Conservation (phyloP, 2,113 vertebrate species). For the Nesogale talazaci region DNA sequence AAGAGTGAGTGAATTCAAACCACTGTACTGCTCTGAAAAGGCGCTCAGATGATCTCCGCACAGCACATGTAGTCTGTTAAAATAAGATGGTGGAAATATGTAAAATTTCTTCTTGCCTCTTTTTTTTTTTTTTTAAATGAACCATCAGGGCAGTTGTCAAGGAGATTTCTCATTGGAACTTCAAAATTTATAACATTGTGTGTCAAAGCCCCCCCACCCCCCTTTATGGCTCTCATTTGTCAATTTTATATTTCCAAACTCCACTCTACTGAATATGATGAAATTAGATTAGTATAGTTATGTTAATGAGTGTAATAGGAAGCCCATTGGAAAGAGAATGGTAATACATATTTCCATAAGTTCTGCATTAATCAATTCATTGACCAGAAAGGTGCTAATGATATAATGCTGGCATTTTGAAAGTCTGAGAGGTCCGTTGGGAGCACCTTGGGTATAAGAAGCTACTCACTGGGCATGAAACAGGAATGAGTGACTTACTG, state of each 20-base stretch:
- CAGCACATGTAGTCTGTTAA: neutral
- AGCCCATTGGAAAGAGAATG: conserved; percentile 79
- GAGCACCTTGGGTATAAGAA: conserved; percentile 66
- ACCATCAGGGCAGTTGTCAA: neutral
- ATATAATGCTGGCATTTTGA: conserved; percentile 80
- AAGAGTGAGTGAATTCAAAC: conserved; percentile 16
- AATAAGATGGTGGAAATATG: conserved; percentile 14
- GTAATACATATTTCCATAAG: conserved; percentile 77
- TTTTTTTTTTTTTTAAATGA: too few relatives aligned
- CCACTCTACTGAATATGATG: conserved; percentile 78
- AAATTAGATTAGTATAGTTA: conserved; percentile 78
- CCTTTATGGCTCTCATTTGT: conserved; percentile 35
- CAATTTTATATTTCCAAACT: conserved; percentile 75
- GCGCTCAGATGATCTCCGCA: neutral
- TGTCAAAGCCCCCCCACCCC: neutral
- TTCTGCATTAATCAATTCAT: conserved; percentile 82
- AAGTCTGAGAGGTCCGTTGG: conserved; percentile 65
- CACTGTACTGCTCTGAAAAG: conserved; percentile 11
- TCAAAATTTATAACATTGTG: conserved; percentile 46
- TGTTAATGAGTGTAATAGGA: conserved; percentile 81
- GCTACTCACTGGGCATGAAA: neutral
- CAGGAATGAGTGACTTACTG: conserved; percentile 64
- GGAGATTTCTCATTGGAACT: neutral
- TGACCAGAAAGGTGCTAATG: conserved; percentile 79
- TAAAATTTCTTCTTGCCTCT: neutral